phyloP scores from a whole-genome alignment of 2,888 invertebrate genomes.

The Alcis repandata region DNA sequence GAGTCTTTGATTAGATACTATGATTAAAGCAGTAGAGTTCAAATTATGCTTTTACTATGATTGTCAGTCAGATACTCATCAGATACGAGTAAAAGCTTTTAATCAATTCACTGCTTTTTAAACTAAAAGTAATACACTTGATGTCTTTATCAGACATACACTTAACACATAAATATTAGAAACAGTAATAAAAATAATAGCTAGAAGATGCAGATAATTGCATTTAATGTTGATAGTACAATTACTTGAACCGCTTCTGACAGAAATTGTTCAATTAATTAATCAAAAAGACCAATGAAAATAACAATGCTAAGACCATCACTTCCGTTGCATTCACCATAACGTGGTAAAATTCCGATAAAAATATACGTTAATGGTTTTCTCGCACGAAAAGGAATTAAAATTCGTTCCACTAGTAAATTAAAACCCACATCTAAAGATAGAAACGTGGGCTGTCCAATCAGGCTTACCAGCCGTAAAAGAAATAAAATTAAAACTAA shows the following conservation, averaged over 20 bases:
- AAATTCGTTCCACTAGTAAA: conserved; percentile 69
- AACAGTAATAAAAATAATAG: conserved; percentile 2
- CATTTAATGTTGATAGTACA: conserved; percentile 18
- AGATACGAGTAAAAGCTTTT: no score
- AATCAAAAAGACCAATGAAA: conserved; percentile 49
- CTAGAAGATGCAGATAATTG: background rate
- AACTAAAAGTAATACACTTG: background rate
- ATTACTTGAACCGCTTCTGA: conserved; percentile 26
- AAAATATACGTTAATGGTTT: conserved; percentile 52
- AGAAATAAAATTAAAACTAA: conserved; percentile 81
- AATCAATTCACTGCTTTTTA: background rate
- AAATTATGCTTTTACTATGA: no score
- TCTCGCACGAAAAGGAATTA: conserved; percentile 59
- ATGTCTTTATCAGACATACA: background rate
- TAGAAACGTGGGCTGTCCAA: conserved; percentile 68
- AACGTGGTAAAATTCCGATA: conserved; percentile 55
- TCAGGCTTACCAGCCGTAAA: conserved; percentile 73
- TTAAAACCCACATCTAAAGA: conserved; percentile 66
- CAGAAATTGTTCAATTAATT: conserved; percentile 30
- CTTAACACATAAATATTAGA: conserved; percentile 1
- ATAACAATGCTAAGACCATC: conserved; percentile 48
- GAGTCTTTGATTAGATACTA: no score
- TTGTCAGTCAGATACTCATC: no score
- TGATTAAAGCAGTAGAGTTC: no score
- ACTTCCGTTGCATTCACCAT: conserved; percentile 49